These are phyloP conservation scores for Motacilla alba DNA, from an alignment of 2,113 vertebrate species.

Conservation along the genomic window DNA sequence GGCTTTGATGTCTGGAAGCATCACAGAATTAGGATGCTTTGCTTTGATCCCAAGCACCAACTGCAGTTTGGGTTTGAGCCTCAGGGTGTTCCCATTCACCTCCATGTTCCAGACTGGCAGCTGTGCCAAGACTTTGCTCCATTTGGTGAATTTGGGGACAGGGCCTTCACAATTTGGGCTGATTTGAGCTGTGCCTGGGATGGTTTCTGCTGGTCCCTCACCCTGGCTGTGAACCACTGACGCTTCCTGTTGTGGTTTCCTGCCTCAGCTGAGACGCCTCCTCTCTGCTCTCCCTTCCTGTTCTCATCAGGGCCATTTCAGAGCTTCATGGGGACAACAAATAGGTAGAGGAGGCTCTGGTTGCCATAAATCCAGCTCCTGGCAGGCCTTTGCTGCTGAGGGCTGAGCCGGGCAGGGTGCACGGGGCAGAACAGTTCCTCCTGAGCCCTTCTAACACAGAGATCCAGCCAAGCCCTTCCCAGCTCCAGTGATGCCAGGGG, in stretches of 20 bases:
- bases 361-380: background rate
- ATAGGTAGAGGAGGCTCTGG: background rate
- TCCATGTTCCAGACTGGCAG: background rate
- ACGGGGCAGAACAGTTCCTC: rapidly evolving
- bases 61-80: background rate
- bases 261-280: conserved; percentile 1
- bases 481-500: background rate
- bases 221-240: background rate
- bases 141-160: background rate
- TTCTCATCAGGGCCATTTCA: background rate
- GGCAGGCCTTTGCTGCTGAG: background rate
- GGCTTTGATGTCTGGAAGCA: background rate
- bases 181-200: background rate
- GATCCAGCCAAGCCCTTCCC: background rate
- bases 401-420: background rate
- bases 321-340: background rate
- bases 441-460: background rate
- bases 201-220: background rate
- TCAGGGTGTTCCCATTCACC: background rate
- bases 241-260: conserved; percentile 64
- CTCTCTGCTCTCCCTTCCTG: conserved; percentile 45
- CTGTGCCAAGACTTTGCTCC: background rate
- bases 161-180: background rate
- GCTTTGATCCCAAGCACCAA: background rate
- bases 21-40: background rate